phyloP scores from a whole-genome alignment of 2,113 vertebrate species.

The Thymallus thymallus region DNA sequence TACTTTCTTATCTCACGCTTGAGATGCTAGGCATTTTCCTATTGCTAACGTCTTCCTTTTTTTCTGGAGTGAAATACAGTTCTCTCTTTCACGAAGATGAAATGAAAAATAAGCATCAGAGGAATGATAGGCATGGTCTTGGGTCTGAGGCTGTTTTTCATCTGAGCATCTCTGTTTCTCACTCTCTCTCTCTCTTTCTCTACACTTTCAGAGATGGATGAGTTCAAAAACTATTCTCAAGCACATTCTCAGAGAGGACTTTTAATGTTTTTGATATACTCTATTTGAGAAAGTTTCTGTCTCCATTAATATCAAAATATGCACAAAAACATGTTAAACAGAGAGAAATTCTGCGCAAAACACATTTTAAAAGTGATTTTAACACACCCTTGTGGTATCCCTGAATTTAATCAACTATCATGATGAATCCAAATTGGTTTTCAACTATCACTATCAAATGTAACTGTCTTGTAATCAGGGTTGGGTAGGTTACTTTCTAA shows the following conservation, averaged over 20 bases:
- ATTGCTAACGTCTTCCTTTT: conserved; percentile 3
- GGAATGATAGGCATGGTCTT: conserved; percentile 30
- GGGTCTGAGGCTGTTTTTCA: conserved; percentile 5
- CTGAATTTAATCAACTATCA: too few relatives aligned
- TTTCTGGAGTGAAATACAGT: conserved; percentile 8
- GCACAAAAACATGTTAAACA: neutral
- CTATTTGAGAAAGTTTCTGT: neutral
- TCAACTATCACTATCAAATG: too few relatives aligned
- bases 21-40: neutral
- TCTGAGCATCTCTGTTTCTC: neutral
- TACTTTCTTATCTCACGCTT: conserved; percentile 7
- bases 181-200: conserved; percentile 2
- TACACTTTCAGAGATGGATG: neutral
- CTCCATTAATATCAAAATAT: neutral
- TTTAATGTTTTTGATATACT: conserved; percentile 8
- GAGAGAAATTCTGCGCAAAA: neutral
- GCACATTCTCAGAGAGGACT: neutral
- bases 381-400: neutral
- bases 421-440: too few relatives aligned
- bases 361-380: neutral
- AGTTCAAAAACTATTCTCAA: neutral
- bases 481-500: too few relatives aligned
- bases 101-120: conserved; percentile 32
- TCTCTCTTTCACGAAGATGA: conserved; percentile 23
- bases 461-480: neutral